Evolutionary conservation across 2,888 invertebrate species (phyloP).

Genomic region (Parthenolecanium corni): DNA sequence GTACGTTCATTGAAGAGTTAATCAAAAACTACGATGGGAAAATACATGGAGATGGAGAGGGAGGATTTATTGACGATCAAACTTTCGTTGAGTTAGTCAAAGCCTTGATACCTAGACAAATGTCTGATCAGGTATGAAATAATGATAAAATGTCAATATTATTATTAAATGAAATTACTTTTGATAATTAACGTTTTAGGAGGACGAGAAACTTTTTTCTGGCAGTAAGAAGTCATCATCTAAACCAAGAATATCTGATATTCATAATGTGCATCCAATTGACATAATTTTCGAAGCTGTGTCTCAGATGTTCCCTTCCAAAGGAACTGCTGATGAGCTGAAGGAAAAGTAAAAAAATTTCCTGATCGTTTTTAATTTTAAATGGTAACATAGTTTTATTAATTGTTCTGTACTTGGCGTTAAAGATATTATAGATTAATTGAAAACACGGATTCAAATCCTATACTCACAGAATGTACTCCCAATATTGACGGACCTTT

Average conservation of each 20-base stretch:
- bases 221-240: background rate
- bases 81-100: conserved; percentile 86
- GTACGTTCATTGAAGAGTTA: conserved; percentile 91
- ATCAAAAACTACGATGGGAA: conserved; percentile 97
- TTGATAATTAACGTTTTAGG: conserved; percentile 24
- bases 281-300: conserved; percentile 78
- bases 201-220: conserved; percentile 32
- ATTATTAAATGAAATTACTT: background rate
- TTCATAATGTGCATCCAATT: conserved; percentile 51
- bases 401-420: background rate
- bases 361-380: no score
- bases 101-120: conserved; percentile 57
- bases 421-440: conserved; percentile 75
- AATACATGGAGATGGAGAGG: conserved; percentile 87
- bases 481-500: conserved; percentile 91
- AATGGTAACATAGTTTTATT: background rate
- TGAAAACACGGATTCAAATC: conserved; percentile 72
- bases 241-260: conserved; percentile 26
- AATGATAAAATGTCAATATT: background rate
- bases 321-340: conserved; percentile 75
- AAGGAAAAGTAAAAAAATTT: conserved; percentile 60
- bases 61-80: conserved; percentile 87
- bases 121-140: conserved; percentile 41
- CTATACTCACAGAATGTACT: conserved; percentile 82
- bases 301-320: conserved; percentile 82